These are phyloP conservation scores for Catamblyrhynchus diadema DNA, from an alignment of 2,797 vertebrate genomes.

Conservation along the genomic window DNA sequence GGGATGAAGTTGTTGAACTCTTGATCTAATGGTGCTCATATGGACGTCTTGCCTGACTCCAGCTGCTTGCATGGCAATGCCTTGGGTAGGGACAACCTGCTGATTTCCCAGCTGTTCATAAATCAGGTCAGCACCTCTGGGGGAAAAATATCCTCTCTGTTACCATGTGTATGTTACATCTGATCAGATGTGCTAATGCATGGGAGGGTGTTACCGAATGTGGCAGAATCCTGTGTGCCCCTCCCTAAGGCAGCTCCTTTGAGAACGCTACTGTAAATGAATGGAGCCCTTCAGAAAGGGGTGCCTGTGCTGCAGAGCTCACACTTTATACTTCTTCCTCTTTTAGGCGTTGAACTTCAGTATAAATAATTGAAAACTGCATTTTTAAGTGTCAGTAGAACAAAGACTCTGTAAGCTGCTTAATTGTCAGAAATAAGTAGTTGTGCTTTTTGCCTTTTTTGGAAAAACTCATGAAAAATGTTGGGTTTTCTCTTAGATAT, in stretches of 20 bases:
- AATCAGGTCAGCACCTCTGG: background rate
- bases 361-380: conserved; percentile 32
- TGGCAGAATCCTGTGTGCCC: background rate
- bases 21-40: background rate
- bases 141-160: background rate
- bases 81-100: background rate
- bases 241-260: background rate
- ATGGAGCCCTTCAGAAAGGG: background rate
- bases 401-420: conserved; percentile 8
- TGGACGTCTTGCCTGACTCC: background rate
- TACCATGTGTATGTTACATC: background rate
- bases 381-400: conserved; percentile 18
- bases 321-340: background rate
- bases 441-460: background rate
- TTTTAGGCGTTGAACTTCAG: background rate
- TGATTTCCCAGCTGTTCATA: background rate
- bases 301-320: background rate
- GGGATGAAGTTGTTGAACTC: background rate
- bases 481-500: background rate
- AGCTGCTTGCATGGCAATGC: background rate
- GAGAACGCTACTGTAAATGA: background rate
- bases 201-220: background rate
- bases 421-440: conserved; percentile 31
- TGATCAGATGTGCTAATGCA: background rate
- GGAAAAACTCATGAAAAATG: background rate